Evolutionary conservation across 2,888 invertebrate genomes (phyloP), one percentile per base, ranked within the genome.

Genomic region (Lamellibrachia columna): DNA sequence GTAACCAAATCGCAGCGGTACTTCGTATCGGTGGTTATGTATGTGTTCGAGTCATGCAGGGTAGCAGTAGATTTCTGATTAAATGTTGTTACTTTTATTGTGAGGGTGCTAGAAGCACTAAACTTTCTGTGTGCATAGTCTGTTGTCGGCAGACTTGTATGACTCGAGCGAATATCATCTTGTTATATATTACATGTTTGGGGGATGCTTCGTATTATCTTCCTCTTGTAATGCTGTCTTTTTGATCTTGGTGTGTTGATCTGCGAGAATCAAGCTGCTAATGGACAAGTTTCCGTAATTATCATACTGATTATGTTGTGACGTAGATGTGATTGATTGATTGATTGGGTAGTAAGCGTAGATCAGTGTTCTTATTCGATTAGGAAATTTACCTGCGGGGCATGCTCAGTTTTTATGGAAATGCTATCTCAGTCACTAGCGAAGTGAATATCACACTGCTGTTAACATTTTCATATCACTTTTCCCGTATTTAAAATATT

Each of bases 351-450:
- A 75, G 75, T 75, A 75, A 75, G 75, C 75, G 75, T 75, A 75
- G 75, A n/a, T 15, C 22, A 15, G 75, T 22, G 75, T 75, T 75
- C 75, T 75, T 75, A 75, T 75, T 75, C 75, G 75, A 75, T 15
- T 75, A 75, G 75, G 75, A 22, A 75, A 75, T 75, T 75, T 22
- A 22, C 75, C 75, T 22, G 22, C 22, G 75, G 75, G 75, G 75
- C 75, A 75, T 75, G 75, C 75, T 75, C 75, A 75, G 75, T 22
- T 75, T 75, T 75, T 75, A 75, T 75, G 75, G 75, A 75, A 75
- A 75, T 75, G 75, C 22, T 75, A 75, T 22, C 75, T 15, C 75
- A 75, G 11, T 75, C 75, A 15, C 75, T 40, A n/a, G 75, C 22
- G 22, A 75, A n/a, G 75, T 75, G 11, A 75, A 75, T 75, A 75